Conservation (phyloP, 92 coral and sea anemone species). For the Bergia sp. region DNA sequence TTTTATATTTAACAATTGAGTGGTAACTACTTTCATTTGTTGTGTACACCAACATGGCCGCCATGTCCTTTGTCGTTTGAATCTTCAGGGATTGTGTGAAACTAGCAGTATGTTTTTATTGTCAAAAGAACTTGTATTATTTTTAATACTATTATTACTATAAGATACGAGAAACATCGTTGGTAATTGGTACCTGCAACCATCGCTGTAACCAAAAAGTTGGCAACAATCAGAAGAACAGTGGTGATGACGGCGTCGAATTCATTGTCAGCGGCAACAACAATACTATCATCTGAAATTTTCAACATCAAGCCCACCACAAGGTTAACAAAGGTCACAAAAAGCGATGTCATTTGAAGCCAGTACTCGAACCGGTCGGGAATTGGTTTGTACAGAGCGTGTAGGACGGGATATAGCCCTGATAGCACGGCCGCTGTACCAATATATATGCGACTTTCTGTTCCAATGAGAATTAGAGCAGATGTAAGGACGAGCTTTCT, state of each 20-base stretch:
- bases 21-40: too few relatives aligned
- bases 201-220: neutral
- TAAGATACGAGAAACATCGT: too few relatives aligned
- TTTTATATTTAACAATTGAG: too few relatives aligned
- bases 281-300: slow-evolving; percentile 8
- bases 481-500: slow-evolving; percentile 49
- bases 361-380: slow-evolving; percentile 55
- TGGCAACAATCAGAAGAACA: neutral
- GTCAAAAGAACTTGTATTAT: too few relatives aligned
- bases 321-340: slow-evolving; percentile 47
- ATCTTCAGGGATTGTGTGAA: too few relatives aligned
- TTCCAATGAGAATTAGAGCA: slow-evolving; percentile 16
- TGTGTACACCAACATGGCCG: too few relatives aligned
- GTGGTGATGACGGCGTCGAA: neutral
- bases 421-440: slow-evolving; percentile 43
- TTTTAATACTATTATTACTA: too few relatives aligned
- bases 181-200: neutral
- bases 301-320: slow-evolving; percentile 32
- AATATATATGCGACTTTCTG: slow-evolving; percentile 42
- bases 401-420: slow-evolving; percentile 46
- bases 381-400: slow-evolving; percentile 48
- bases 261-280: neutral
- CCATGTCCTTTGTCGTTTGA: too few relatives aligned
- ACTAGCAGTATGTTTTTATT: too few relatives aligned
- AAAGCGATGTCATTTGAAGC: slow-evolving; percentile 41